phyloP scores from a whole-genome alignment of 92 coral and sea anemone species.

The Palythoa heliodiscus region DNA sequence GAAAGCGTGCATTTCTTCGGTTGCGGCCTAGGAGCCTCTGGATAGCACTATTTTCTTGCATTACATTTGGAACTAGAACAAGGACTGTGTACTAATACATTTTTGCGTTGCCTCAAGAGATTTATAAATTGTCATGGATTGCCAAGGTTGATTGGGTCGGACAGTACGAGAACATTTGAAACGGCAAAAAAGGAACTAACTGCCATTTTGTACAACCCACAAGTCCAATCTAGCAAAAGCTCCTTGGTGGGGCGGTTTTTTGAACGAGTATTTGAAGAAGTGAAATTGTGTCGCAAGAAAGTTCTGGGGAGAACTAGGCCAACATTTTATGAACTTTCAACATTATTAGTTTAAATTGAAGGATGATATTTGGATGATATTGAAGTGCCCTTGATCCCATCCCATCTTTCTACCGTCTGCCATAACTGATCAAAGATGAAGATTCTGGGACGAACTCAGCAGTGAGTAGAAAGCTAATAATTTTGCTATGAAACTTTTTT shows the following conservation, averaged over 20 bases:
- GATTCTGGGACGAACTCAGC: conserved; percentile 10
- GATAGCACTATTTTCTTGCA: conserved; percentile 28
- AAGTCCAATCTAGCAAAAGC: conserved; percentile 7
- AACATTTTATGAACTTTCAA: conserved; percentile 47
- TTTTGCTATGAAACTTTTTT: conserved; percentile 34
- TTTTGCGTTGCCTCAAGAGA: conserved; percentile 31
- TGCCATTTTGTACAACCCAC: conserved; percentile 6
- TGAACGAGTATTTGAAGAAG: conserved; percentile 13
- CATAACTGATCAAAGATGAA: conserved; percentile 28
- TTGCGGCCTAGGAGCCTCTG: no score
- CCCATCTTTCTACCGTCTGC: conserved; percentile 42
- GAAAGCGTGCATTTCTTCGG: no score
- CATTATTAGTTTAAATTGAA: conserved; percentile 43
- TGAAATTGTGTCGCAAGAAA: conserved; percentile 47
- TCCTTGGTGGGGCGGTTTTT: conserved; percentile 43
- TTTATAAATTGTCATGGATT: conserved; percentile 29
- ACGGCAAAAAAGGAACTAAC: conserved; percentile 7
- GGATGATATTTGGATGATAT: no score
- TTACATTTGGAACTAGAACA: conserved; percentile 31
- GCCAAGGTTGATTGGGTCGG: conserved; percentile 38
- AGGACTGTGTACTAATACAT: conserved; percentile 24
- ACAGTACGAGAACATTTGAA: conserved; percentile 38
- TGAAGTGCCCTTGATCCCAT: conserved; percentile 52
- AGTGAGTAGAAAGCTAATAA: not conserved
- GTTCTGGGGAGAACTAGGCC: conserved; percentile 28